Base-by-base conservation (phyloP, 2,888 invertebrate genomes). In the Hirtodrosophila alboralis region DNA sequence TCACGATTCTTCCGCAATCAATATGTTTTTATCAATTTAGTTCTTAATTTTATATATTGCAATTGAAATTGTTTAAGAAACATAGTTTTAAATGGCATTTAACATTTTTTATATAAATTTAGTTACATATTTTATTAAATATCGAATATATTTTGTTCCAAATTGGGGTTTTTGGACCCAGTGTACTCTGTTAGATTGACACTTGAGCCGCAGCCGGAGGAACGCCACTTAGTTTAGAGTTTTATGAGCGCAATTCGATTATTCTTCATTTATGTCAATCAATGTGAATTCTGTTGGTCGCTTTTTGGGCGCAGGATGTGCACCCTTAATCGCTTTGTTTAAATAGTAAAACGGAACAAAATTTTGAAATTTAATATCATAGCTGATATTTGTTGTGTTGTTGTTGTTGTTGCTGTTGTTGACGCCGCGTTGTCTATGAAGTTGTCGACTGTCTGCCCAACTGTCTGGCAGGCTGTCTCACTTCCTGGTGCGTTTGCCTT, bases 181-280 rank as follows among this genome's bases (percentile, higher is more conserved):
- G 67, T 67, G 36, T 30, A 7, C 26, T 6, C 23, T 10, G 13
- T 13, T 27, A 8, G 14, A 21, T 12, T 56, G 69, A 65, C 52
- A 69, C 63, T 73, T 28, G 71, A 63, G 59, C 40, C 44, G 34
- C 27, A 12, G 26, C 30, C 13, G 14, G 33, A n/a, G 21, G 10
- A 10, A 13, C 49, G 48, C 36, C 69, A 73, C 74, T 79, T 79
- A 81, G 85, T 78, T 79, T 84, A 74, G 81, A 80, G 69, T 77
- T 86, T 81, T 84, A 78, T 81, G 71, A 69, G 73, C 70, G 81
- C 84, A 81, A 87, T 85, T 89, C 89, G 84, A 90, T 90, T 90
- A 89, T 87, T 90, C 90, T 90, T 90, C 90, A 89, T 90, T 89
- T 89, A 75, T 84, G 89, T 89, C 90, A 90, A 89, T 89, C 90